Base-by-base conservation (phyloP, 2,797 vertebrate genomes). In the Chanos chanos region DNA sequence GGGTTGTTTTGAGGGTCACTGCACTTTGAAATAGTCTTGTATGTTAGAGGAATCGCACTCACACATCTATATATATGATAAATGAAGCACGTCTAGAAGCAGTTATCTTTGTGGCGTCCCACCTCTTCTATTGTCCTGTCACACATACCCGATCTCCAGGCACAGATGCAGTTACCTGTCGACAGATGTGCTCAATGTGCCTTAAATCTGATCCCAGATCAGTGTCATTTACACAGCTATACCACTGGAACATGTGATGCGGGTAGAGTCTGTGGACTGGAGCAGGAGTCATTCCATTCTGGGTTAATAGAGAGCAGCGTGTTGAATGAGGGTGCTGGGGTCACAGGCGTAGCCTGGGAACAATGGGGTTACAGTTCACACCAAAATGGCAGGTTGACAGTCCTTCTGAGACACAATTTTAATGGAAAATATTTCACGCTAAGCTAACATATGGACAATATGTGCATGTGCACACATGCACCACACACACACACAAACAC, bases 281-380 rank as follows among this genome's bases (percentile, higher is more conserved):
- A 61, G 64, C 40, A n/a, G 53, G 64, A 56, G 66, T 63, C 34
- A 41, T 48, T 61, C 15, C 5, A 18, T 16, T 52, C 37, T 64
- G 64, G 64, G 70, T 63, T 68, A 72, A 67, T 70, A 52, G 64
- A 51, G 68, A 71, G 50, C 54, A 44, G 12, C 24, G 16, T 30
- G 49, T 16, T 16, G 45, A 7, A 21, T 13, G 30, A 2, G 33
- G 8, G 16, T 1, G 39, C 3, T 18, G 8, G 18, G 8, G 48
- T 9, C 34, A 18, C 13, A 36, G 39, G 12, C 18, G 2, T 4
- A 25, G 39, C 30, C 13, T 15, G 44, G 9, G 16, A 31, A 37
- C 34, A 33, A 47, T 56, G 27, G 18, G 48, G 48, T 53, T 44
- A 44, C 16, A 45, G 18, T 47, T 59, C 56, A 53, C 52, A 33